Base-by-base conservation (phyloP, 2,888 invertebrate species). In the Hirtodrosophila trivittata region DNA sequence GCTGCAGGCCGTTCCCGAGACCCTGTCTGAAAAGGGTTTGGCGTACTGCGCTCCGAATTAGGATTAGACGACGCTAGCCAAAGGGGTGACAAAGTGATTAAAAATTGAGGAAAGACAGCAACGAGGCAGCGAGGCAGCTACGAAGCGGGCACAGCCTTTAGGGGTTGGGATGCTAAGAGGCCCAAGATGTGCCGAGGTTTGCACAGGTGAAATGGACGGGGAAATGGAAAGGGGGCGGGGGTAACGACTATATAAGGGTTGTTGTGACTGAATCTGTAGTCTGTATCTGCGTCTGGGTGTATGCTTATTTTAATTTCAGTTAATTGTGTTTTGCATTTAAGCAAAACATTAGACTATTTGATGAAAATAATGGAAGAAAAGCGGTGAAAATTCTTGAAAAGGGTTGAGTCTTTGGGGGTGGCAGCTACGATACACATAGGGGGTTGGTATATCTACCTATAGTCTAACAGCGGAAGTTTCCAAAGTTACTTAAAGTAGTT, bases 1-100 rank as follows among this genome's bases (percentile, higher is more conserved):
- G n/a, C 12, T 30, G 30, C 30, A 28, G 28, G 5, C 5, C 2
- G 28, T 9, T 26, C 18, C 28, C 12, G 32, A 12, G 39, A 41
- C 10, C 52, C 25, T 33, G 63, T 35, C 55, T 72, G 73, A 82
- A 85, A 82, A 82, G 82, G 82, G 86, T 78, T 87, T 68, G 57
- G 63, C 45, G 58, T 16, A 41, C 58, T 55, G 66, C 72, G 56
- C 56, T 67, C 32, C 14, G 73, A 71, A 67, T 77, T 76, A 73
- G 74, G 77, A 75, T 75, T 73, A 75, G 67, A 71, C 49, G 51
- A 52, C 45, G 65, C 43, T 52, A 25, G 56, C 57, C 66, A 58
- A 66, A 51, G 80, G 80, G 80, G 87, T 81, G 87, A 84, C 80
- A 81, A 77, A 86, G 80, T 81, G 86, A 81, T 81, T 86, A 81